Conservation (phyloP, 1,140 invertebrate species). For the Micrasema longulum region DNA sequence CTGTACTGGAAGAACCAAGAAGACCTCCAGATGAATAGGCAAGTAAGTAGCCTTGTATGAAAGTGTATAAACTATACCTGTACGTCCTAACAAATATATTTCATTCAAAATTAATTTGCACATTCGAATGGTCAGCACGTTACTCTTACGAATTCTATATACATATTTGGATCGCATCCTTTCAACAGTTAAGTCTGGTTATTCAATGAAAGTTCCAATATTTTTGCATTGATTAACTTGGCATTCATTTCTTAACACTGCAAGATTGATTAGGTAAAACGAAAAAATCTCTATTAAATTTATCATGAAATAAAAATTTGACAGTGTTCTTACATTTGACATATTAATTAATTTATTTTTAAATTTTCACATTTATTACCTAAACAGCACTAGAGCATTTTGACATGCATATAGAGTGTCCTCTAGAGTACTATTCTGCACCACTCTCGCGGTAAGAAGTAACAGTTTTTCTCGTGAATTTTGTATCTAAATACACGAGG, state of each 20-base stretch:
- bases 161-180: constrained; percentile 31
- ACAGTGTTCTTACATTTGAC: neutral
- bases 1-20: constrained; percentile 3
- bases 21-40: neutral
- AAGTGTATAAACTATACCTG: neutral
- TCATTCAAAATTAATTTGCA: constrained; percentile 10
- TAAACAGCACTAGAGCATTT: too few species aligned
- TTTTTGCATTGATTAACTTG: too few species aligned
- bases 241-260: too few species aligned
- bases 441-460: too few species aligned
- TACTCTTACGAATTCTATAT: constrained; percentile 5
- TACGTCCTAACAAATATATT: constrained; percentile 15
- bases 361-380: too few species aligned
- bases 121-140: constrained; percentile 8
- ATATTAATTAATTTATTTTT: neutral
- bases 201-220: constrained; percentile 1
- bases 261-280: too few species aligned
- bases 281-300: too few species aligned
- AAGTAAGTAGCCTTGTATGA: neutral
- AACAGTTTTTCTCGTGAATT: too few species aligned
- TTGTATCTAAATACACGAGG: too few species aligned
- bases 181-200: constrained; percentile 16
- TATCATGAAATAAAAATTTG: too few species aligned
- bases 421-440: too few species aligned
- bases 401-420: too few species aligned